phyloP scores from a whole-genome alignment of 2,797 vertebrate genomes.

The Rhodeus uyekii region DNA sequence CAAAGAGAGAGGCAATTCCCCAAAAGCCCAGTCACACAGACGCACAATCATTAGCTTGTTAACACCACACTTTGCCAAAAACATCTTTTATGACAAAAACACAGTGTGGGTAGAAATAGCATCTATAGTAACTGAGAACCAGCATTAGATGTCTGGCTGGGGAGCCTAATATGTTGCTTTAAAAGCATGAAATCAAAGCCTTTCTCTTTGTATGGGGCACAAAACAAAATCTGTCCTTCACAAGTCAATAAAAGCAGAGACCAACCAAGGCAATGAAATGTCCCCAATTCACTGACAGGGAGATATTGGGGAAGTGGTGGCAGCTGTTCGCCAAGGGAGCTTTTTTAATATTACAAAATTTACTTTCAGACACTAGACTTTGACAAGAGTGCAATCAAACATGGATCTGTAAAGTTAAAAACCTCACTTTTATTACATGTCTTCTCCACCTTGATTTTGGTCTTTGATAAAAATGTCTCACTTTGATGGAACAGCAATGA shows the following conservation, averaged over 20 bases:
- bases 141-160: neutral
- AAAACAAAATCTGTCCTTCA: neutral
- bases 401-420: conserved; percentile 1
- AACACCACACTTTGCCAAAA: neutral
- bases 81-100: neutral
- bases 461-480: neutral
- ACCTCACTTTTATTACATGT: conserved; percentile 10
- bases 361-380: conserved; percentile 17
- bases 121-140: neutral
- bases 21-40: conserved; percentile 42
- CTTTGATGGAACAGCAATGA: neutral
- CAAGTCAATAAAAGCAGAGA: conserved; percentile 16
- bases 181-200: neutral
- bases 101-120: neutral
- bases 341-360: conserved; percentile 15
- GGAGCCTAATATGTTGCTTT: neutral
- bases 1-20: conserved; percentile 15
- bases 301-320: neutral
- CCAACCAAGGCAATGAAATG: neutral
- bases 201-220: neutral
- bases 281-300: neutral
- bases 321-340: neutral
- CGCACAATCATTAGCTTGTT: conserved; percentile 51
- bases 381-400: neutral
- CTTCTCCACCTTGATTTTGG: neutral